These are phyloP conservation scores for Pomacea canaliculata DNA, from an alignment of 2,888 invertebrate species.

Conservation along the genomic window DNA sequence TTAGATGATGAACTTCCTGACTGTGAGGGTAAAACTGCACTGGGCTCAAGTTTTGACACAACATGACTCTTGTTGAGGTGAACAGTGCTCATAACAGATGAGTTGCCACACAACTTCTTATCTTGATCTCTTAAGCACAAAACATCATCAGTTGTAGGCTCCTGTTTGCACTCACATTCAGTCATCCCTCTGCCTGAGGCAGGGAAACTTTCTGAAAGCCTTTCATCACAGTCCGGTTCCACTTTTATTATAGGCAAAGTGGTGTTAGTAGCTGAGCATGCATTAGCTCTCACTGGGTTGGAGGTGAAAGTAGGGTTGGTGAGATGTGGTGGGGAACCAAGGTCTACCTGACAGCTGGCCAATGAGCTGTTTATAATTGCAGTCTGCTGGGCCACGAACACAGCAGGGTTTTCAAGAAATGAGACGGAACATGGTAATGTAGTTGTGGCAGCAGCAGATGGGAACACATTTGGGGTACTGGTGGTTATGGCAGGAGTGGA, in stretches of 20 bases:
- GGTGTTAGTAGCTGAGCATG: neutral
- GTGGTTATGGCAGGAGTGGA: conserved; percentile 18
- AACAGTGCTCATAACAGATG: neutral
- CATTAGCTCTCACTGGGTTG: neutral
- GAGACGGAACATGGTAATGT: conserved; percentile 70
- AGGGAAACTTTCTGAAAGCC: neutral
- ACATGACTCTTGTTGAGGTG: conserved; percentile 12
- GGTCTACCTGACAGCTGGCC: conserved; percentile 31
- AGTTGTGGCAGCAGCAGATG: conserved; percentile 8
- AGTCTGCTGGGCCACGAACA: conserved; percentile 91
- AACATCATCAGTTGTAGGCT: conserved; percentile 3
- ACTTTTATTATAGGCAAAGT: conserved; percentile 16
- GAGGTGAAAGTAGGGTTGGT: neutral
- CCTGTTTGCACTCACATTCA: conserved; percentile 11
- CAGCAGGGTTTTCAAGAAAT: conserved; percentile 91
- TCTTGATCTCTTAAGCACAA: neutral
- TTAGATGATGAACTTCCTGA: neutral
- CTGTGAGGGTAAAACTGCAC: neutral
- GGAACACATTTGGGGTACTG: conserved; percentile 18
- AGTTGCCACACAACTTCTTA: neutral
- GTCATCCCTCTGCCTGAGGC: neutral
- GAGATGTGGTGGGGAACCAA: conserved; percentile 14
- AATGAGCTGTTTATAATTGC: conserved; percentile 75
- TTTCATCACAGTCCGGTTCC: conserved; percentile 19
- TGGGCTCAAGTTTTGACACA: conserved; percentile 7